Evolutionary conservation across 2,797 vertebrate species (phyloP).

Genomic region (Chelidonichthys spinosus): DNA sequence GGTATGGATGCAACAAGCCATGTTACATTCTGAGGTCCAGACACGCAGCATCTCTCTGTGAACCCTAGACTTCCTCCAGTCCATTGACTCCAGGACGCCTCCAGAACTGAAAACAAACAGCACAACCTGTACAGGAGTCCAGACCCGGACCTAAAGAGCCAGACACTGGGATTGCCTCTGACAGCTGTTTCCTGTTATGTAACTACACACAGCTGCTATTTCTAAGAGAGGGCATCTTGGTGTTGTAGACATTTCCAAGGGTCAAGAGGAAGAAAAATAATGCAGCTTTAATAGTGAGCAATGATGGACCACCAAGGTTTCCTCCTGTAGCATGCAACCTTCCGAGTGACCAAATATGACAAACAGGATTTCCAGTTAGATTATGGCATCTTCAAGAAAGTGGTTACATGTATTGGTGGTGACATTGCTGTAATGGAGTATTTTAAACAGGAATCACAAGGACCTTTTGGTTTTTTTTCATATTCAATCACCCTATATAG

Average conservation of each 20-base stretch:
- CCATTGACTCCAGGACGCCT: constrained; percentile 67
- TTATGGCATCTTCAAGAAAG: constrained; percentile 1
- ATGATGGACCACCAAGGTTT: constrained; percentile 86
- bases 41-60: constrained; percentile 60
- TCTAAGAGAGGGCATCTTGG: constrained; percentile 84
- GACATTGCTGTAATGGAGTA: neutral
- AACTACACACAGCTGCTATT: constrained; percentile 87
- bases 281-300: constrained; percentile 86
- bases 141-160: constrained; percentile 60
- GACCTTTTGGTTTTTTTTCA: neutral
- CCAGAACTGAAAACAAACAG: constrained; percentile 78
- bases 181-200: constrained; percentile 90
- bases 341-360: constrained; percentile 49
- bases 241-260: constrained; percentile 85
- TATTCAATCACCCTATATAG: neutral
- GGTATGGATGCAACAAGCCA: constrained; percentile 1
- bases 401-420: neutral
- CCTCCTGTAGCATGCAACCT: constrained; percentile 54
- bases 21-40: constrained; percentile 30
- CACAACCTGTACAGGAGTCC: constrained; percentile 81
- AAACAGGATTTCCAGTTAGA: constrained; percentile 20
- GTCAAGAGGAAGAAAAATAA: constrained; percentile 89
- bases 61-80: constrained; percentile 69
- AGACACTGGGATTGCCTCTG: constrained; percentile 76
- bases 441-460: neutral